Base-by-base conservation (phyloP, 2,797 vertebrate genomes). In the Buceros bicornis region DNA sequence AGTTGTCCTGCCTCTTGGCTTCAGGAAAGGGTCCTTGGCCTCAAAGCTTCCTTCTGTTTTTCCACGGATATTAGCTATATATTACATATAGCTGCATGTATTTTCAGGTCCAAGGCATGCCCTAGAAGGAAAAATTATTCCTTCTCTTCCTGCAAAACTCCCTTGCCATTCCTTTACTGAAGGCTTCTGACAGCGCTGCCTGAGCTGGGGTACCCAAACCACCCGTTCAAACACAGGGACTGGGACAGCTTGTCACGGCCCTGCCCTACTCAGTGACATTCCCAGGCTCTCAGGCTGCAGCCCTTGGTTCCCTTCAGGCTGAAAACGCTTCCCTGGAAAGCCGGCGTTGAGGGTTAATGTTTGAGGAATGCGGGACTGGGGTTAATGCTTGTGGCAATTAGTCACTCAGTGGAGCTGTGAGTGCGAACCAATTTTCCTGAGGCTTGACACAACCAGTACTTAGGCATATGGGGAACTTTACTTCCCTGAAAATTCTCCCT, bases 341-440 rank as follows among this genome's bases (percentile, higher is more conserved):
- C 84, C 53, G 65, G 60, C 10, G 1, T 19, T 26, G 42, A 80
- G 71, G 67, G 74, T 95, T 94, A 95, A 95, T 71, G 29, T 61
- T 40, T 84, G 45, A 91, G 82, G 88, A 95, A 93, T 89, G 82
- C 62, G 67, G 53, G 56, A 50, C 18, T 0, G 0, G 67, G 45
- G 89, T 64, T 91, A 90, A 61, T 35, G 67, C 37, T 26, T 74
- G 37, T 82, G 86, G 78, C 77, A 87, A 87, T 87, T 86, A 94
- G 56, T 66, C 69, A 48, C 45, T 90, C 56, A 19, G 73, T 16
- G 54, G 60, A 93, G 31, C 29, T 89, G 65, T 37, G 14, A 6
- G 12, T 22, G 51, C 51, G 40, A 62, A 90, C 28, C 56, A 53
- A 6, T 87, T 93, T 95, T 84, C 83, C 64, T 28, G 56, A 92